Conservation (phyloP, 2,797 vertebrate genomes). For the Kryptolebias ocellatus region DNA sequence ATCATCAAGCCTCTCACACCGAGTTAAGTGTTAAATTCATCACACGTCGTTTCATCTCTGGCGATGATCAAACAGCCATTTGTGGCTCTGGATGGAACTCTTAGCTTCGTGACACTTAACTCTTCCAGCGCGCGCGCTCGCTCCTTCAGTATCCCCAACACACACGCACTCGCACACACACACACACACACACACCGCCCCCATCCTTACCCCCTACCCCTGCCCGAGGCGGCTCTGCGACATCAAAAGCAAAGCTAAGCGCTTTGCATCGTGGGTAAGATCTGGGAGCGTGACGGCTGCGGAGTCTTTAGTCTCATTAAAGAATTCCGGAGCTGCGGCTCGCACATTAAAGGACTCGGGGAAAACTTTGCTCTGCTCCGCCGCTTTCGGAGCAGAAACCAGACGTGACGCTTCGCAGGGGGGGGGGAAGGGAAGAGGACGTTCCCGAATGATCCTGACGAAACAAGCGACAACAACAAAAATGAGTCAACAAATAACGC, state of each 20-base stretch:
- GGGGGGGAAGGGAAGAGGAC: conserved; percentile 7
- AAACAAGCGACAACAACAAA: neutral
- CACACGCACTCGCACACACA: conserved; percentile 68
- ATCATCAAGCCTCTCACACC: conserved; percentile 77
- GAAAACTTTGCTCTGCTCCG: conserved; percentile 65
- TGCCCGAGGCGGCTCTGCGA: conserved; percentile 73
- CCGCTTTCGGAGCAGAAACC: conserved; percentile 49
- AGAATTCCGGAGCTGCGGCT: conserved; percentile 74
- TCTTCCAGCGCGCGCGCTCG: conserved; percentile 28
- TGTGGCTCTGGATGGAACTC: conserved; percentile 72
- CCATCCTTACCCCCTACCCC: conserved; percentile 71
- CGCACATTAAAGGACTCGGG: conserved; percentile 72
- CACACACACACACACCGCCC: conserved; percentile 68
- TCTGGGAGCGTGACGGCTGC: conserved; percentile 78
- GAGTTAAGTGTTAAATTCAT: conserved; percentile 80
- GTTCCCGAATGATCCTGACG: conserved; percentile 24
- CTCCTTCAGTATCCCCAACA: conserved; percentile 45
- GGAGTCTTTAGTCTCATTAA: conserved; percentile 82
- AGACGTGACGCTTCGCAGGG: conserved; percentile 49
- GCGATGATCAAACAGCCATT: conserved; percentile 79
- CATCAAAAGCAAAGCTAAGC: conserved; percentile 81
- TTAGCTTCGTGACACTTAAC: conserved; percentile 47
- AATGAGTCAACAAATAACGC: conserved; percentile 21
- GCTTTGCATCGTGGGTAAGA: conserved; percentile 82
- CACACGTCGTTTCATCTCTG: conserved; percentile 77